Evolutionary conservation across 2,888 invertebrate species (phyloP).

Genomic region (Xanthorhoe designata): DNA sequence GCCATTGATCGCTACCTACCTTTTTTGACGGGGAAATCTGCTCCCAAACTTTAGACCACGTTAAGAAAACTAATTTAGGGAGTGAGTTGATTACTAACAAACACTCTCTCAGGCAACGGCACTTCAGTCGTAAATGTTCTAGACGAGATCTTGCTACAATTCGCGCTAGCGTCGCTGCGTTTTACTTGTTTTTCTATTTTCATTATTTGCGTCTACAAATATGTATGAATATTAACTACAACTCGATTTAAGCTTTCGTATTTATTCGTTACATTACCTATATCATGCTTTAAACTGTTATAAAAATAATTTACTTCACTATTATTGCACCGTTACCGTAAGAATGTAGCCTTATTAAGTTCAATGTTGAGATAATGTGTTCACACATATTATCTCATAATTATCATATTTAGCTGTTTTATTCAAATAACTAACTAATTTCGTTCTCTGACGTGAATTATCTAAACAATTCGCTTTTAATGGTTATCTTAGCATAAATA

Average conservation of each 20-base stretch:
- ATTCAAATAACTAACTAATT: constrained; percentile 20
- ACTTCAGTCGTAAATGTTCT: too few relatives aligned
- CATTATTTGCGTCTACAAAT: background rate
- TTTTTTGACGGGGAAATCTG: background rate
- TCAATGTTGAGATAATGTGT: too few relatives aligned
- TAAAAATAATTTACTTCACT: constrained; percentile 18
- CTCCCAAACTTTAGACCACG: background rate
- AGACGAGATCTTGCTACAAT: too few relatives aligned
- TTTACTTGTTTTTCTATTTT: too few relatives aligned
- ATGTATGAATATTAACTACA: background rate
- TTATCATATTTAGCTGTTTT: constrained; percentile 18
- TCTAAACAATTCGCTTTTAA: constrained; percentile 7
- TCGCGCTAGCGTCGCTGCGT: too few relatives aligned
- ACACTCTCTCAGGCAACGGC: too few relatives aligned
- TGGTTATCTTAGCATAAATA: background rate
- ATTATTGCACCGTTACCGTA: constrained; percentile 21
- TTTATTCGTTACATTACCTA: background rate
- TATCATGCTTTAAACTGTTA: background rate
- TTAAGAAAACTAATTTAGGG: background rate
- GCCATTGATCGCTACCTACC: background rate
- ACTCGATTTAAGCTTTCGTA: background rate
- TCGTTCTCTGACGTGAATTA: constrained; percentile 10
- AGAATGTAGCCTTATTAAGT: constrained; percentile 7
- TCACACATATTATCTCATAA: constrained; percentile 18
- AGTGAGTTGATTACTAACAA: too few relatives aligned